Percentiles rank a stretch among this genome's conserved stretches.
These are phyloP conservation scores for Chloroceryle aenea DNA, from an alignment of 2,113 vertebrate genomes.

Conservation along the genomic window DNA sequence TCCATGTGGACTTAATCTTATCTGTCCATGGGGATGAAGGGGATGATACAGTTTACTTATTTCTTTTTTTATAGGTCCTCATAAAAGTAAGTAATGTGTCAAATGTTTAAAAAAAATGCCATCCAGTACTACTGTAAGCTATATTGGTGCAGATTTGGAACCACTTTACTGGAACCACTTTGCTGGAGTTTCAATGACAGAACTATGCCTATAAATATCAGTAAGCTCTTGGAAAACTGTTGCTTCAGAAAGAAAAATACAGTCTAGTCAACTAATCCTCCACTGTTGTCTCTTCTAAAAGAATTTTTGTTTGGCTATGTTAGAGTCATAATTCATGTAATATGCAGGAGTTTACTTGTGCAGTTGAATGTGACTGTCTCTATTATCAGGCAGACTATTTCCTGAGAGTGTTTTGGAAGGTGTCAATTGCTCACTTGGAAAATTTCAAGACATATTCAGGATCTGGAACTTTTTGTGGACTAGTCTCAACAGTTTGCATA, in stretches of 20 bases:
- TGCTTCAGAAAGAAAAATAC: slow-evolving; percentile 10
- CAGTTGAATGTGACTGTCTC: neutral
- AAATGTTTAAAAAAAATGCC: slow-evolving; percentile 27
- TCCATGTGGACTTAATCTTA: slow-evolving; percentile 16
- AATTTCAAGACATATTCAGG: neutral
- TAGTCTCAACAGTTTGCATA: neutral
- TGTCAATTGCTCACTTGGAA: neutral
- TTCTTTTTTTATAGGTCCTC: neutral
- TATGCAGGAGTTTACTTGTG: neutral
- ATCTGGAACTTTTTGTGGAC: neutral
- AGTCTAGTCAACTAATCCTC: neutral
- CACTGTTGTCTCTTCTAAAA: neutral
- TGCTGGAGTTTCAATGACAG: neutral
- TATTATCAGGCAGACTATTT: neutral
- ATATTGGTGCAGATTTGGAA: neutral
- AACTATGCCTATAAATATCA: slow-evolving; percentile 22
- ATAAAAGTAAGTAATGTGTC: slow-evolving; percentile 45
- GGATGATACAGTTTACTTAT: slow-evolving; percentile 1
- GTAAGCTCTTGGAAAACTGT: neutral
- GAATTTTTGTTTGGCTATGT: neutral
- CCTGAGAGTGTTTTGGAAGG: neutral
- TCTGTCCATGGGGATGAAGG: neutral
- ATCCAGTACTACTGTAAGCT: neutral
- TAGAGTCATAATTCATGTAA: neutral
- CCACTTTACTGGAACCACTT: neutral